Conservation (phyloP, 2,888 invertebrate species). For the Sarcophaga variegata region DNA sequence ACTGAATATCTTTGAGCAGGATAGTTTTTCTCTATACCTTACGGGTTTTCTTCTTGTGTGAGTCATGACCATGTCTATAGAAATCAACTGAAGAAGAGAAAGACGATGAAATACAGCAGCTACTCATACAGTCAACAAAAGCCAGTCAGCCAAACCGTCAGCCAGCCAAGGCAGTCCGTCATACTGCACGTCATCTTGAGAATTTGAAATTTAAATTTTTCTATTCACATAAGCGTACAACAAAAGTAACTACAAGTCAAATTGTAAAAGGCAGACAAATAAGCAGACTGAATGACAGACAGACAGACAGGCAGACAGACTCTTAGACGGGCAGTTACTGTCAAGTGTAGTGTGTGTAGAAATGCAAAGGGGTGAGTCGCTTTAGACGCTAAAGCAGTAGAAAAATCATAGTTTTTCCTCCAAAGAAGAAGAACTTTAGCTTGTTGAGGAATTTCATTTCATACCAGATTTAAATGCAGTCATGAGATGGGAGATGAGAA, state of each 20-base stretch:
- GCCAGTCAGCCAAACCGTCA: not conserved
- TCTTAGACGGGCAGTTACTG: not conserved
- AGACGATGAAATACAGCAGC: not conserved
- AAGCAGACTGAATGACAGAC: conserved; percentile 15
- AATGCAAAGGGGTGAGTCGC: not conserved
- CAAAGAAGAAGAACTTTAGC: conserved; percentile 1
- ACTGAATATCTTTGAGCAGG: conserved; percentile 6
- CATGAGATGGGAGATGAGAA: not conserved
- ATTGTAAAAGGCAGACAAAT: conserved; percentile 28
- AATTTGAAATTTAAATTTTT: conserved; percentile 38
- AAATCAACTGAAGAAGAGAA: conserved; percentile 30
- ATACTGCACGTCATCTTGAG: not conserved
- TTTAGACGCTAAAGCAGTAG: not conserved
- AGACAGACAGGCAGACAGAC: conserved; percentile 2
- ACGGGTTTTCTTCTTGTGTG: not conserved
- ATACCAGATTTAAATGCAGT: conserved; percentile 22
- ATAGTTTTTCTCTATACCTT: not conserved
- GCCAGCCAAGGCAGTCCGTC: not conserved
- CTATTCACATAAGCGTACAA: conserved; percentile 18
- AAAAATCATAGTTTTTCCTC: conserved; percentile 9
- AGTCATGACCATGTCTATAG: conserved; percentile 35
- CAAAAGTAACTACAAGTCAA: conserved; percentile 32
- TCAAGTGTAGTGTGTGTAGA: conserved; percentile 17
- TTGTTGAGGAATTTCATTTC: conserved; percentile 4
- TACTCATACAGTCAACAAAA: conserved; percentile 3